These are phyloP conservation scores for Polypedilum vanderplanki DNA, from an alignment of 1,140 invertebrate species.

Conservation along the genomic window DNA sequence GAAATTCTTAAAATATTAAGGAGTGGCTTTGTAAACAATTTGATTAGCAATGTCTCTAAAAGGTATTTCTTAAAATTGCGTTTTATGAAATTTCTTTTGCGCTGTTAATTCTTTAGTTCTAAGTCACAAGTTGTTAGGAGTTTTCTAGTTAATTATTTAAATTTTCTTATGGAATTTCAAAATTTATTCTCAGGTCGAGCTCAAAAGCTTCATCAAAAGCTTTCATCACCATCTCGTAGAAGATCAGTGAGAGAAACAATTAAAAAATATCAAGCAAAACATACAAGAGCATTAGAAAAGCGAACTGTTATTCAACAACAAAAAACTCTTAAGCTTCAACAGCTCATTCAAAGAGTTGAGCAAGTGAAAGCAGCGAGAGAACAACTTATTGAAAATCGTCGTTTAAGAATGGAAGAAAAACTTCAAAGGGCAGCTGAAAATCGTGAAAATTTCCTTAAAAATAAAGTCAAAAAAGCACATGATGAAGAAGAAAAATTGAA, in stretches of 20 bases:
- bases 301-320: slow-evolving; percentile 74
- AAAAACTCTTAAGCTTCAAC: slow-evolving; percentile 75
- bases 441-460: slow-evolving; percentile 63
- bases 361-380: slow-evolving; percentile 84
- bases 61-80: too few species aligned
- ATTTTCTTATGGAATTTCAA: too few species aligned
- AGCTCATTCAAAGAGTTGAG: slow-evolving; percentile 80
- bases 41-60: too few species aligned
- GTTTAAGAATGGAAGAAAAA: slow-evolving; percentile 75
- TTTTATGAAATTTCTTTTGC: too few species aligned
- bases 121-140: too few species aligned
- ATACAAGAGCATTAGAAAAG: slow-evolving; percentile 73
- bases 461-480: slow-evolving; percentile 88
- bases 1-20: too few species aligned
- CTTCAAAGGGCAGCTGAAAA: slow-evolving; percentile 88
- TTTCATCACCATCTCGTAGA: slow-evolving; percentile 82
- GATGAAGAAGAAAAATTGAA: slow-evolving; percentile 95
- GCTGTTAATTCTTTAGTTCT: too few species aligned
- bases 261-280: slow-evolving; percentile 76
- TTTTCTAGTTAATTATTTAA: too few species aligned
- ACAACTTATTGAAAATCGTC: slow-evolving; percentile 76
- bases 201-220: slow-evolving; percentile 84
- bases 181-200: slow-evolving; percentile 47
- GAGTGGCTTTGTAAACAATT: too few species aligned
- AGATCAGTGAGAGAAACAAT: slow-evolving; percentile 71